Base-by-base conservation (phyloP, 1,140 invertebrate genomes). In the Parapsyche elsis region DNA sequence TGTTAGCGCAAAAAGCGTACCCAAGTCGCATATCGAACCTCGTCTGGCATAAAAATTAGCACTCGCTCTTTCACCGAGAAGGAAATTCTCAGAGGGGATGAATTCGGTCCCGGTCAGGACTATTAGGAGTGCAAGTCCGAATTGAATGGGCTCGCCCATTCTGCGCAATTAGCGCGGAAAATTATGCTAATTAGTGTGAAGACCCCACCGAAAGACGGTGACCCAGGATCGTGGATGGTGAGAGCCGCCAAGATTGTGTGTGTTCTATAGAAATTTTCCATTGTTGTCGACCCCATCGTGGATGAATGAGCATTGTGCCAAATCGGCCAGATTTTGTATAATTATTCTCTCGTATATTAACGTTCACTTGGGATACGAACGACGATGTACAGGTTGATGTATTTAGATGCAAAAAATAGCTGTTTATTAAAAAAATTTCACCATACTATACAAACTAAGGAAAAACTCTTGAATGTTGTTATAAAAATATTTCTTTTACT, bases 171-270 rank as follows among this genome's bases (percentile, higher is more conserved):
- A 73, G 71, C 16, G 21, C 38, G 19, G 71, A 49, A 73, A 73
- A 73, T 73, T 73, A 73, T 46, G 71, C 71, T 73, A 73, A 73
- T 73, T 73, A 73, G 38, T 46, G 64, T 1, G 23, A 23, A 67
- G 64, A 67, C 7, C 21, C 64, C 9, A 0, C 9, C 23, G 30
- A 12, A 2, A 7, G 0, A 5, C 59, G 59, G 59, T 21, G 59
- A 23, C 21, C 59, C 16, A 9, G 49, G 59, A 21, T 16, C 21
- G 23, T 12, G 23, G 12, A 21, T 5, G 21, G 19, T n/a, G n/a
- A n/a, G n/a, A n/a, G 23, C 10, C 23, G 64, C 12, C 12, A 21
- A 16, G 57, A 61, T 67, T 67, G 14, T 26, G 24, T 26, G 24
- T 12, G 14, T 24, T 23, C 64, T 23, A 67, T 67, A 26, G 64